Evolutionary conservation across 92 coral and sea anemone species (phyloP).

Genomic region (Phenganax stokvisi): DNA sequence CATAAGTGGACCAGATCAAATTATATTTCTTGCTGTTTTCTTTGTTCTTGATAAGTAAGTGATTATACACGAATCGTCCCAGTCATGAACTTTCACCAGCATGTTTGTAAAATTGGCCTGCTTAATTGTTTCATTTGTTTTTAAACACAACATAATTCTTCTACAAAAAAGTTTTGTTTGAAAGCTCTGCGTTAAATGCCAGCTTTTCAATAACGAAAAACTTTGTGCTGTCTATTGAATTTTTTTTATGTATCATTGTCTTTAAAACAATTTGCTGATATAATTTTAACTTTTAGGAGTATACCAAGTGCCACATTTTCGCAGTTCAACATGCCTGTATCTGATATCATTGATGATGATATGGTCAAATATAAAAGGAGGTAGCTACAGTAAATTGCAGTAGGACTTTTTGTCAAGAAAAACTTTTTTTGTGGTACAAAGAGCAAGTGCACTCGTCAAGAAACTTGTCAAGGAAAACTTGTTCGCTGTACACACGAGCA

Average conservation of each 20-base stretch:
- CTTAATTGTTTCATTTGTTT: not conserved
- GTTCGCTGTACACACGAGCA: no score
- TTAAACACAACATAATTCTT: no score
- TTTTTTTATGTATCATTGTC: no score
- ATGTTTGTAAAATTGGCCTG: not conserved
- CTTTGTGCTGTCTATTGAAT: no score
- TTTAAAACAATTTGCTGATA: no score
- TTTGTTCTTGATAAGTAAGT: constrained; percentile 81
- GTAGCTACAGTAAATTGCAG: constrained; percentile 58
- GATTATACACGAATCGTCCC: not conserved
- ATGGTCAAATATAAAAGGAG: constrained; percentile 61
- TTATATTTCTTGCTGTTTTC: constrained; percentile 68
- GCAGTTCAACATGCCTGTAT: constrained; percentile 68
- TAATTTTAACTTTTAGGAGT: constrained; percentile 47
- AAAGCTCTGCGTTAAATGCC: no score
- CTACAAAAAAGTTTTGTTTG: no score
- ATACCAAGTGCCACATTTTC: constrained; percentile 70
- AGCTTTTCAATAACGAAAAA: no score
- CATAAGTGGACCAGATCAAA: constrained; percentile 63
- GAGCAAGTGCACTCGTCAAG: no score
- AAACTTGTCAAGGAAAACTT: no score
- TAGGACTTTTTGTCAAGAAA: no score
- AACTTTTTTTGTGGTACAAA: no score
- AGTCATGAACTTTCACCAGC: not conserved
- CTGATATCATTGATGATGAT: constrained; percentile 89